Conservation (phyloP, 2,113 vertebrate genomes). For the Picathartes gymnocephalus region DNA sequence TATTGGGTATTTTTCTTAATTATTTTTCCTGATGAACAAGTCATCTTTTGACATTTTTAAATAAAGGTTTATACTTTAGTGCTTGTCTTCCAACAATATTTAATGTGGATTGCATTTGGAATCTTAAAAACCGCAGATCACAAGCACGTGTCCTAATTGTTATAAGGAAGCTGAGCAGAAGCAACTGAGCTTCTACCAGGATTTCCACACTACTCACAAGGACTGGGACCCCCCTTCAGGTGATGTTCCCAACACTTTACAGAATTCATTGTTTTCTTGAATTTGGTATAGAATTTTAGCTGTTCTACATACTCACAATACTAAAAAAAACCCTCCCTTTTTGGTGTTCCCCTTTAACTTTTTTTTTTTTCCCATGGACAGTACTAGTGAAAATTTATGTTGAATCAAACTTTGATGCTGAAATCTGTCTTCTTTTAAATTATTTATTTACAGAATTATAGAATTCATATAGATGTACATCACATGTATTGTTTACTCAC, state of each 20-base stretch:
- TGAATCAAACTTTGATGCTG: not conserved
- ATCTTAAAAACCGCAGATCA: not conserved
- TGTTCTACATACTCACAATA: not conserved
- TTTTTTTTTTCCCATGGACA: not conserved
- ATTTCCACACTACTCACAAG: not conserved
- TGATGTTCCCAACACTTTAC: not conserved
- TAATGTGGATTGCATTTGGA: not conserved
- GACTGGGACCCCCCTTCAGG: not conserved
- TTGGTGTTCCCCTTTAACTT: not conserved
- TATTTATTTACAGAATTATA: not conserved
- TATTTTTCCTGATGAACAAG: not conserved
- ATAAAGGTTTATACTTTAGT: not conserved
- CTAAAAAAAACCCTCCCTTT: not conserved
- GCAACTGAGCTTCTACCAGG: not conserved
- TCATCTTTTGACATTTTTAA: not conserved
- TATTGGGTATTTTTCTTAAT: not conserved
- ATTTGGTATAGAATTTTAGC: not conserved
- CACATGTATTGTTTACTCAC: not conserved
- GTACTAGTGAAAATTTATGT: not conserved
- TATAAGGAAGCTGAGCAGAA: not conserved
- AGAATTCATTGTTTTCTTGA: not conserved
- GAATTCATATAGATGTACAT: not conserved
- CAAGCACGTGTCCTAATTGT: not conserved
- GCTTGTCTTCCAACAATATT: not conserved
- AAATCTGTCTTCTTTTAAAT: not conserved